Base-by-base conservation (phyloP, 1,140 invertebrate genomes). In the Goniozus legneri region DNA sequence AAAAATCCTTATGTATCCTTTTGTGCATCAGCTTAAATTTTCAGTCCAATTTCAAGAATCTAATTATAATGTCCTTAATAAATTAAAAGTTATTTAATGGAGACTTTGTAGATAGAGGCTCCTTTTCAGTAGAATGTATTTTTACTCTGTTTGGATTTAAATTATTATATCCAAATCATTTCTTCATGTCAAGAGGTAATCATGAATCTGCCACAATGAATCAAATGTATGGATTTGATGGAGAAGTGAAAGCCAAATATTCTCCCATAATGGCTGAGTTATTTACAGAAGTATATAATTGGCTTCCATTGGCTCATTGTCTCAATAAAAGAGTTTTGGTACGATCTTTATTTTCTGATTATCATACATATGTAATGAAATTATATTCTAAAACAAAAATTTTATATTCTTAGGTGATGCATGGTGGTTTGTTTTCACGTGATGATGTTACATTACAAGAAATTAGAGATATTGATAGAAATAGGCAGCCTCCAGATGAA, bases 51-150 rank as follows among this genome's bases (percentile, higher is more conserved):
- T 19, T 38, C 15, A 27, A 32, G 18, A 13, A 21, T 15, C 8
- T 42, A 31, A 10, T 40, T 13, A 31, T 35, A 47, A 27, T 44
- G 57, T 59, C 45, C 64, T 69, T 71, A 76, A 72, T 42, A 41
- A 13, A 40, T 41, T 16, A 15, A 47, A 57, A 89, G 86, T 78
- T 97, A 56, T 98, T 98, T 75, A 98, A 97, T 79, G 95, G 95
- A 54, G 97, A 99, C 78, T 99, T 99, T 79, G 97, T 99, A 32
- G 97, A 99, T 75, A 80, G 97, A 78, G 97, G 97, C 8, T 97
- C 95, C 0, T 99, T 99, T 77, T 98, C 95, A 14, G 95, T 99
- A 18, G 97, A 99, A 77, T 98, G 96, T 74, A 99, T 99, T 68
- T 95, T 99, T 69, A 92, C 89, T 15, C 77, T 99, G 33, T 97